Evolutionary conservation across 2,888 invertebrate genomes (phyloP).

Genomic region (Sesamia inferens): DNA sequence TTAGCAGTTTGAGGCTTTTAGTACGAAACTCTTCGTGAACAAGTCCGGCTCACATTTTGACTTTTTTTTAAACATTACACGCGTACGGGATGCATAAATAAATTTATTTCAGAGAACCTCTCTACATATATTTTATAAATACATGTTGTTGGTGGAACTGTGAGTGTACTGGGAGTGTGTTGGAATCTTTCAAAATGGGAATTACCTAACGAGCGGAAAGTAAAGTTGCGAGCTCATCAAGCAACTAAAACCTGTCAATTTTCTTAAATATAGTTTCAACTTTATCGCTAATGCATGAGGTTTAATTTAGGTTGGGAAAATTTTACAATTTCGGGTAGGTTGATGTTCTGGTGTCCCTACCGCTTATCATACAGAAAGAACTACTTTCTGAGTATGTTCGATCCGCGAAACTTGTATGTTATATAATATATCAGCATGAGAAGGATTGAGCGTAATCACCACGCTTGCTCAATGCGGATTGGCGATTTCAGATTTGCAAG

Average conservation of each 20-base stretch:
- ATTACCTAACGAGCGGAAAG: conserved; percentile 50
- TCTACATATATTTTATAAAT: conserved; percentile 26
- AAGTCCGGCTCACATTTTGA: neutral
- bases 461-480: too few relatives aligned
- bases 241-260: too few relatives aligned
- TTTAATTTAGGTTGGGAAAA: too few relatives aligned
- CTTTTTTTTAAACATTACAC: neutral
- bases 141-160: conserved; percentile 33
- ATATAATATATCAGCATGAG: too few relatives aligned
- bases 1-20: neutral
- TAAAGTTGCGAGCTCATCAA: neutral
- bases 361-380: conserved; percentile 50
- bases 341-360: neutral
- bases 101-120: conserved; percentile 31
- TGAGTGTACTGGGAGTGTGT: conserved; percentile 19
- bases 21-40: neutral
- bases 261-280: too few relatives aligned
- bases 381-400: conserved; percentile 21
- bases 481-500: too few relatives aligned
- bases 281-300: too few relatives aligned
- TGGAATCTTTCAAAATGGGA: conserved; percentile 56
- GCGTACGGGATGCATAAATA: conserved; percentile 1
- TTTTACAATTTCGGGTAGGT: too few relatives aligned
- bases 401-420: too few relatives aligned
- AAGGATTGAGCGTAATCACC: too few relatives aligned